phyloP scores from a whole-genome alignment of 2,797 vertebrate species.

The Chaunax sp. region DNA sequence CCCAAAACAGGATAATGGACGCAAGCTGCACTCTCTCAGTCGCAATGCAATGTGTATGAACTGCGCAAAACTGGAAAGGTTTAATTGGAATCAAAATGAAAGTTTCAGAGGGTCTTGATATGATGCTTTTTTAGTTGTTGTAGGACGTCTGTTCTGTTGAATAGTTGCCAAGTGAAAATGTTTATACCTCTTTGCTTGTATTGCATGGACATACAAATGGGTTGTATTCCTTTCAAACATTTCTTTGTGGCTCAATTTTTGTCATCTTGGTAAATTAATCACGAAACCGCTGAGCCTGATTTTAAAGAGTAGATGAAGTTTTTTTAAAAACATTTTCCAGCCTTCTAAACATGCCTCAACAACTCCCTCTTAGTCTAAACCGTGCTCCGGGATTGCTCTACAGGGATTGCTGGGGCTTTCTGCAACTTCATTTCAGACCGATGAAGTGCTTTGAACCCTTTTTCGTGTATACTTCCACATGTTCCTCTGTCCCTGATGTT shows the following conservation, averaged over 20 bases:
- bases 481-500: neutral
- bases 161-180: constrained; percentile 38
- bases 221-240: constrained; percentile 5
- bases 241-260: constrained; percentile 23
- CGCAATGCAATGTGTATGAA: constrained; percentile 29
- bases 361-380: constrained; percentile 4
- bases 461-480: neutral
- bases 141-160: constrained; percentile 16
- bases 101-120: neutral
- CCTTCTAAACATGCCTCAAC: constrained; percentile 20
- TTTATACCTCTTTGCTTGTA: constrained; percentile 28
- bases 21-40: constrained; percentile 2
- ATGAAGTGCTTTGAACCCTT: constrained; percentile 19
- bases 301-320: constrained; percentile 12
- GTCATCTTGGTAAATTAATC: constrained; percentile 29
- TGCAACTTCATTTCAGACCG: neutral
- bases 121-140: constrained; percentile 7
- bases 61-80: constrained; percentile 32
- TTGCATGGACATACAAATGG: constrained; percentile 44
- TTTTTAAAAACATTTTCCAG: constrained; percentile 22
- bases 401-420: neutral
- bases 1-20: constrained; percentile 81
- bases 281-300: constrained; percentile 31
- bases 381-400: neutral
- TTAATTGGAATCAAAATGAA: constrained; percentile 7